Evolutionary conservation across 2,888 invertebrate species (phyloP).

Genomic region (Liodrosophila aerea): DNA sequence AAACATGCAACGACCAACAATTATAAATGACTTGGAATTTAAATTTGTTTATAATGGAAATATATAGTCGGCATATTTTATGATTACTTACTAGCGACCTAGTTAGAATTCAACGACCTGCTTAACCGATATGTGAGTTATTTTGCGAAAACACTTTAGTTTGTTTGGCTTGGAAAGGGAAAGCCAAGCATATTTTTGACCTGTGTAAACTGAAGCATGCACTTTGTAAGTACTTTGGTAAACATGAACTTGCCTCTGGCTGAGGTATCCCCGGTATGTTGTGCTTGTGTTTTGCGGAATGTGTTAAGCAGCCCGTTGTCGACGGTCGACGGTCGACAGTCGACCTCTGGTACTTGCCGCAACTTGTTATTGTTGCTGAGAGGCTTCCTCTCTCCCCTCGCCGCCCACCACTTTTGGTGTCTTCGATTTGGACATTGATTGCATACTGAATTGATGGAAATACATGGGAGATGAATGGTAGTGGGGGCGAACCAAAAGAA

Average conservation of each 20-base stretch:
- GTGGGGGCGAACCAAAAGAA: not conserved
- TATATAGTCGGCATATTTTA: too few species aligned
- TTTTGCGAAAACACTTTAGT: not conserved
- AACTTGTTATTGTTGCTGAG: slow-evolving; percentile 50
- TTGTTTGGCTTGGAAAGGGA: not conserved
- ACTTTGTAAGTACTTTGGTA: slow-evolving; percentile 4
- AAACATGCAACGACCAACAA: too few species aligned
- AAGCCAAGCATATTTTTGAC: slow-evolving; percentile 22
- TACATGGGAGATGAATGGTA: slow-evolving; percentile 11
- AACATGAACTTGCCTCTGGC: slow-evolving; percentile 8
- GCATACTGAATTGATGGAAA: slow-evolving; percentile 78
- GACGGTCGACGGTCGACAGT: not conserved
- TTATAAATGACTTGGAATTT: too few species aligned
- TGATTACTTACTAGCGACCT: too few species aligned
- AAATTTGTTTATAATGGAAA: not conserved
- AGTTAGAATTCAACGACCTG: too few species aligned
- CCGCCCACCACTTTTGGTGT: slow-evolving; percentile 32
- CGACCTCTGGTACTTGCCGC: slow-evolving; percentile 30
- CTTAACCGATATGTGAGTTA: too few species aligned
- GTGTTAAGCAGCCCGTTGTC: slow-evolving; percentile 32
- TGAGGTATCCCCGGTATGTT: too few species aligned
- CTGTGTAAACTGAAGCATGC: slow-evolving; percentile 13
- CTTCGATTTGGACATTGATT: slow-evolving; percentile 79
- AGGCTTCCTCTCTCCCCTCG: slow-evolving; percentile 46
- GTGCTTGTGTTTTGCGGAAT: slow-evolving; percentile 10